Evolutionary conservation across 2,797 vertebrate species (phyloP).

Genomic region (Anableps anableps): DNA sequence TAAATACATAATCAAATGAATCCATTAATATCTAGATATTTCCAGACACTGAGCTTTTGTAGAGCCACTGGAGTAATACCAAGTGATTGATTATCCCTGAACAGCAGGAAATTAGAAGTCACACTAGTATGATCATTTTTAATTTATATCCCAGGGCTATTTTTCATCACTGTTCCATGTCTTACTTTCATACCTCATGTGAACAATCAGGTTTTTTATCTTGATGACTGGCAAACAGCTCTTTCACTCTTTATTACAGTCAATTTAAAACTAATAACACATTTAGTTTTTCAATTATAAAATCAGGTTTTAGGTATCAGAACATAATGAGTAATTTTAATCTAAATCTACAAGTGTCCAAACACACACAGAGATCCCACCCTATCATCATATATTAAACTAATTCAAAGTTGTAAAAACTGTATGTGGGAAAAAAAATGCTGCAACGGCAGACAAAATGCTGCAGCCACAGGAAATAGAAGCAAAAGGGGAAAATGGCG

Average conservation of each 20-base stretch:
- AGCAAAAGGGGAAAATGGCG: no score
- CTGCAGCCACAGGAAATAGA: background rate
- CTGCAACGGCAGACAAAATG: background rate
- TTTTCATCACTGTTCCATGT: slow-evolving; percentile 27
- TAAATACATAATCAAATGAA: background rate
- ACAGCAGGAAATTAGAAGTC: slow-evolving; percentile 18
- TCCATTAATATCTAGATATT: background rate
- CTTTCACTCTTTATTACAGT: background rate
- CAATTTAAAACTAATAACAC: background rate
- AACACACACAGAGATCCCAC: background rate
- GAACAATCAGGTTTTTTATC: background rate
- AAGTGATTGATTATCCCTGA: slow-evolving; percentile 18
- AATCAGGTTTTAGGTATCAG: background rate
- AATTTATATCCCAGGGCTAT: slow-evolving; percentile 14
- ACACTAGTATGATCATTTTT: slow-evolving; percentile 16
- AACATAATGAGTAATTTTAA: no score
- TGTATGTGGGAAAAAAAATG: background rate
- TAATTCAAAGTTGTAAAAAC: no score
- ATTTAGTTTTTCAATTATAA: background rate
- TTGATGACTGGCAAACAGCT: background rate
- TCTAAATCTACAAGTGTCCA: background rate
- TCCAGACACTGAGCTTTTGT: slow-evolving; percentile 9
- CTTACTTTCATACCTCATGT: background rate
- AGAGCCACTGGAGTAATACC: background rate
- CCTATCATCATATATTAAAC: no score